These are phyloP conservation scores for Scaptomyza caliginosa DNA, from an alignment of 2,888 invertebrate species.

Conservation along the genomic window DNA sequence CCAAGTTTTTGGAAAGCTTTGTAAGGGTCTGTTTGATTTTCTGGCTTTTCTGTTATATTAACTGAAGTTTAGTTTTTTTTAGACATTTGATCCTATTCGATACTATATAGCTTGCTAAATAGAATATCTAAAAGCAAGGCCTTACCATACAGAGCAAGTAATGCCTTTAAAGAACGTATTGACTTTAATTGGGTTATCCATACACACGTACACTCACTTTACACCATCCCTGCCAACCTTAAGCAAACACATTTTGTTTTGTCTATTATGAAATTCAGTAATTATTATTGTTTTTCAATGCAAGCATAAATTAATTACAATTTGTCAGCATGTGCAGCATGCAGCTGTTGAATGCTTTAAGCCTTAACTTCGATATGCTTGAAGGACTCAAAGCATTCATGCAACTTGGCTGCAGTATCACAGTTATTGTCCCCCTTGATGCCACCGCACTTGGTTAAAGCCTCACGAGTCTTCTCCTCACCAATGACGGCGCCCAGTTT, in stretches of 20 bases:
- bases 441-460: conserved; percentile 60
- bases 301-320: conserved; percentile 65
- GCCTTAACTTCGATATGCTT: conserved; percentile 41
- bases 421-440: conserved; percentile 70
- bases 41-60: too few relatives aligned
- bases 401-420: conserved; percentile 70
- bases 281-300: conserved; percentile 62
- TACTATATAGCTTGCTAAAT: too few relatives aligned
- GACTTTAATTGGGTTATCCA: background rate
- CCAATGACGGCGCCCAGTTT: conserved; percentile 68
- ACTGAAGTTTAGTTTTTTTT: too few relatives aligned
- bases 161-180: background rate
- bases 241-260: conserved; percentile 24
- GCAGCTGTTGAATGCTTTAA: conserved; percentile 36
- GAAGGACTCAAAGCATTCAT: conserved; percentile 62
- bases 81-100: too few relatives aligned
- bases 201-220: background rate
- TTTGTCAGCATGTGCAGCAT: conserved; percentile 30
- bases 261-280: conserved; percentile 57
- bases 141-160: background rate
- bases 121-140: background rate
- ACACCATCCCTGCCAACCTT: background rate
- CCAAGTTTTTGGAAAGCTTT: background rate
- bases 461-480: conserved; percentile 65
- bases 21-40: too few relatives aligned